A percentile compares a stretch with the other conserved stretches of the same genome.
Evolutionary conservation across 2,888 invertebrate species (phyloP).

Genomic region (Tridacna gigas): DNA sequence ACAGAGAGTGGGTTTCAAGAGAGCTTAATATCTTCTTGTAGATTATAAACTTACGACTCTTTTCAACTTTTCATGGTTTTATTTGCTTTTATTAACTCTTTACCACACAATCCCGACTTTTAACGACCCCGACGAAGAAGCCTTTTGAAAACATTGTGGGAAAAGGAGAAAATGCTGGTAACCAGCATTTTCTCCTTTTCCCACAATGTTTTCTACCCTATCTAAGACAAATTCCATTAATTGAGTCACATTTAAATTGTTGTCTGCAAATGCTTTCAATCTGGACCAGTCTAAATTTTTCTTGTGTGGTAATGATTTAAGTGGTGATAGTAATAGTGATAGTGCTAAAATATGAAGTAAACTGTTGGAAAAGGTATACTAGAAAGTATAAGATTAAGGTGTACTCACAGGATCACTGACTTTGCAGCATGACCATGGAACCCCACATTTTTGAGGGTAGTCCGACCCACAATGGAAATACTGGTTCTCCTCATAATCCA

Average conservation of each 20-base stretch:
- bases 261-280: background rate
- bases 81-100: conserved; percentile 3
- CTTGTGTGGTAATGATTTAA: background rate
- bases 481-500: conserved; percentile 89
- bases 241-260: no score
- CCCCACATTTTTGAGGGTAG: conserved; percentile 85
- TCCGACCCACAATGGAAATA: conserved; percentile 69
- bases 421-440: conserved; percentile 91
- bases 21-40: no score
- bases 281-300: background rate
- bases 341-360: no score
- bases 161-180: conserved; percentile 1
- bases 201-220: no score
- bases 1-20: no score
- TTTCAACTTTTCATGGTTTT: no score
- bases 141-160: background rate
- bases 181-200: no score
- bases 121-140: background rate
- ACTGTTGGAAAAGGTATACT: no score
- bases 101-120: background rate
- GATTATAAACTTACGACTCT: no score
- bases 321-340: no score
- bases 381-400: background rate
- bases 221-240: no score
- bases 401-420: conserved; percentile 47